A percentile compares a stretch with the other conserved stretches of the same genome.
These are phyloP conservation scores for Ceryle rudis DNA, from an alignment of 2,797 vertebrate genomes.

Conservation along the genomic window DNA sequence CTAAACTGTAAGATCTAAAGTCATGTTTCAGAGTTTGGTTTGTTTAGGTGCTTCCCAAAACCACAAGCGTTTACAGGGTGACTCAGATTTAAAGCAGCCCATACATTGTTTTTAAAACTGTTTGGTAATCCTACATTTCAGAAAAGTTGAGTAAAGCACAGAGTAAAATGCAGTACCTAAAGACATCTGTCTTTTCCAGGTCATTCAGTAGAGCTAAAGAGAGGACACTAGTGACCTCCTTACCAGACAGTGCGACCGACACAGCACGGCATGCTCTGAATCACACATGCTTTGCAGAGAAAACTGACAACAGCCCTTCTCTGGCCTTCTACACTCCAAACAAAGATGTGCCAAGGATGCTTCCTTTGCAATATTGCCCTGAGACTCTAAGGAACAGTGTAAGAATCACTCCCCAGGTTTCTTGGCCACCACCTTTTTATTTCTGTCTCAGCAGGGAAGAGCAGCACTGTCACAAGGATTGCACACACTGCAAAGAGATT, in stretches of 20 bases:
- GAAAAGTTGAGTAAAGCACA: not conserved
- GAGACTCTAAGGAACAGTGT: not conserved
- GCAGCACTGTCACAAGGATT: not conserved
- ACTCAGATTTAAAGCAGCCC: not conserved
- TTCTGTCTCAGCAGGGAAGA: conserved; percentile 20
- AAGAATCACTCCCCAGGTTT: not conserved
- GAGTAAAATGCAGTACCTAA: not conserved
- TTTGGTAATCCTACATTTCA: not conserved
- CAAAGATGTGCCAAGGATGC: not conserved
- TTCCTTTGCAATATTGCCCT: not conserved
- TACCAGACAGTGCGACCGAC: not conserved
- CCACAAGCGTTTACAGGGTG: not conserved
- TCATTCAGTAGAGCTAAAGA: not conserved
- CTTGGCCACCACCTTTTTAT: not conserved
- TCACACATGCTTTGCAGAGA: not conserved
- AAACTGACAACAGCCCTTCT: not conserved
- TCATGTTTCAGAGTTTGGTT: not conserved
- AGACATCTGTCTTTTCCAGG: fast-evolving
- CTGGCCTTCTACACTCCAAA: not conserved
- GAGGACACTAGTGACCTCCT: not conserved
- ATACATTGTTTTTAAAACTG: fast-evolving
- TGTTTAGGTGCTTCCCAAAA: not conserved
- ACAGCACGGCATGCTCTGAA: not conserved
- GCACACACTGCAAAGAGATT: not conserved
- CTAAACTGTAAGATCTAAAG: not conserved